A percentile compares a stretch with the other conserved stretches of the same genome.
These are phyloP conservation scores for Todiramphus chloris DNA, from an alignment of 2,113 vertebrate species.

Conservation along the genomic window DNA sequence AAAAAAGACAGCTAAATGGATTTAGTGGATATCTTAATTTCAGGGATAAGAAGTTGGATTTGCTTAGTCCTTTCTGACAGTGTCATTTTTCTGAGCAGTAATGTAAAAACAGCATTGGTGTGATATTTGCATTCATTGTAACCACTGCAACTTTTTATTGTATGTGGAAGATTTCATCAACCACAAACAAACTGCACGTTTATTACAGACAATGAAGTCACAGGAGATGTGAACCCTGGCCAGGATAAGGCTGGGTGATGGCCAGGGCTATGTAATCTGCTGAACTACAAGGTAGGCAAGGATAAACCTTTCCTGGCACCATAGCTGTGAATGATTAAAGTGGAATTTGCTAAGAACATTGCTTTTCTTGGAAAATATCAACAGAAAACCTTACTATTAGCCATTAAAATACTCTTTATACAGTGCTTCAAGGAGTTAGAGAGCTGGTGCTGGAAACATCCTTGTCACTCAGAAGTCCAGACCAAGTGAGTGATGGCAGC, in stretches of 20 bases:
- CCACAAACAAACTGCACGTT: neutral
- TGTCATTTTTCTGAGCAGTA: neutral
- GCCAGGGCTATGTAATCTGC: neutral
- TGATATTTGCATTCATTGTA: neutral
- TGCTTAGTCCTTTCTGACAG: neutral
- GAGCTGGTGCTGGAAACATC: neutral
- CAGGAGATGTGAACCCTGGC: neutral
- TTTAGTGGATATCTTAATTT: neutral
- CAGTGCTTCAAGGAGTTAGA: neutral
- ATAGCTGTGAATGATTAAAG: neutral
- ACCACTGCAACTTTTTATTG: neutral
- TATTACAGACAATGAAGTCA: neutral
- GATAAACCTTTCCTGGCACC: too few species aligned
- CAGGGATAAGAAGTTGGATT: neutral
- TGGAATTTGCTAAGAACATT: neutral
- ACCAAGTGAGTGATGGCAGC: rapidly evolving
- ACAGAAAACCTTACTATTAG: neutral
- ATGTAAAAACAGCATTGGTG: neutral
- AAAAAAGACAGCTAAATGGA: neutral
- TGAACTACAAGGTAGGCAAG: neutral
- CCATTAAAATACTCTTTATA: neutral
- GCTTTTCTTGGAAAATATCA: neutral
- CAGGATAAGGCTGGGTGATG: neutral
- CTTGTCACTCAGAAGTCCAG: neutral
- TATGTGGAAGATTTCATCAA: neutral